Evolutionary conservation across 2,113 vertebrate species (phyloP).

Genomic region (Rhineura floridana): DNA sequence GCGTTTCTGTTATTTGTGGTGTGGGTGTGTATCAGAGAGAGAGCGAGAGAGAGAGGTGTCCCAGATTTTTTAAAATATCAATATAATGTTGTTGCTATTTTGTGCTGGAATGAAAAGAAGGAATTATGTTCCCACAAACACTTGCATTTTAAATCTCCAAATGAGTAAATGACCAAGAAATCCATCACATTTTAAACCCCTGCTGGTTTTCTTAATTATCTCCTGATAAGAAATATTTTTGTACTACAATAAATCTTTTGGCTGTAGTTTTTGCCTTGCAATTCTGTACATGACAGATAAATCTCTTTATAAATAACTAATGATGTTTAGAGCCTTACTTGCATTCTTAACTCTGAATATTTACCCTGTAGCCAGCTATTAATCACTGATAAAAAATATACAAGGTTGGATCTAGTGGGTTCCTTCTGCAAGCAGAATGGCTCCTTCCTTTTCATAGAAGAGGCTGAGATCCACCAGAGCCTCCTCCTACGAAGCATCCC

Average conservation of each 20-base stretch:
- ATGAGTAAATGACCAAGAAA: slow-evolving; percentile 64
- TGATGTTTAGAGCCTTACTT: slow-evolving; percentile 17
- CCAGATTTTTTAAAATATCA: slow-evolving; percentile 45
- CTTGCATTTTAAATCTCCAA: slow-evolving; percentile 55
- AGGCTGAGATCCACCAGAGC: too few relatives aligned
- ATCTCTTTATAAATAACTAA: not conserved
- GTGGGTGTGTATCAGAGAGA: too few relatives aligned
- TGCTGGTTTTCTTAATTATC: slow-evolving; percentile 56
- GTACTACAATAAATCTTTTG: slow-evolving; percentile 41
- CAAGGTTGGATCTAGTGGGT: not conserved
- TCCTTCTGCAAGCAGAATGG: too few relatives aligned
- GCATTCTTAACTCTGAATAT: not conserved
- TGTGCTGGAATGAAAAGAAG: slow-evolving; percentile 45
- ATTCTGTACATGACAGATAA: slow-evolving; percentile 40
- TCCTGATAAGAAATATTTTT: slow-evolving; percentile 29
- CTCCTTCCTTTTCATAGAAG: too few relatives aligned
- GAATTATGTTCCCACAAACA: slow-evolving; percentile 62
- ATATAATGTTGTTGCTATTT: slow-evolving; percentile 44
- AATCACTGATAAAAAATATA: slow-evolving; percentile 15
- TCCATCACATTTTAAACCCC: slow-evolving; percentile 42
- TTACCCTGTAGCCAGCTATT: not conserved
- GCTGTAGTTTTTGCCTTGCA: slow-evolving; percentile 39
- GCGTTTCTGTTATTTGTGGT: slow-evolving; percentile 28
- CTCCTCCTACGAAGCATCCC: too few relatives aligned
- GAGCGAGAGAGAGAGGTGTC: slow-evolving; percentile 1